Base-by-base conservation (phyloP, 2,797 vertebrate species). In the Tenualosa ilisha region DNA sequence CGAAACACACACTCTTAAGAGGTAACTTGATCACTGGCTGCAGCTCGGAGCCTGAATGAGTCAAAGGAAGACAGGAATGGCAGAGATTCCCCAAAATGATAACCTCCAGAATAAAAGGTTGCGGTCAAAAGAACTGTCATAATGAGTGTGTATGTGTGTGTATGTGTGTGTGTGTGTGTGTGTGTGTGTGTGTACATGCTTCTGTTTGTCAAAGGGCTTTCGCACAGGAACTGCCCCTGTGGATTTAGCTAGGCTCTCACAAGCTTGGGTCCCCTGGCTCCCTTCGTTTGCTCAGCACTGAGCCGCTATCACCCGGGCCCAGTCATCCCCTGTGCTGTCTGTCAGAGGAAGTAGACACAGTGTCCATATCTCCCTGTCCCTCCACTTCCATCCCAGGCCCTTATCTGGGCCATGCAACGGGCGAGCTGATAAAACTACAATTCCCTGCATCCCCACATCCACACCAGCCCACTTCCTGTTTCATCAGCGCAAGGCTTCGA, bases 401-500 rank as follows among this genome's bases (percentile, higher is more conserved):
- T 95, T 95, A 95, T 96, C 95, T 91, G 89, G 81, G 85, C 88
- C 24, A 50, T 56, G 90, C 91, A 91, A 92, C 91, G 26, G 68
- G 37, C 87, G 86, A 86, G 81, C 91, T 91, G 94, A 95, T 94
- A 97, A 95, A 93, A 96, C 96, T 95, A 96, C 95, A 94, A 96
- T 97, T 96, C 95, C 96, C 95, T 94, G 93, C 95, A 95, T 96
- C 95, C 94, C 93, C 95, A 92, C 94, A 95, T 96, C 95, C 94
- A 93, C 95, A 92, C 94, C 94, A 95, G 94, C 93, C 94, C 93
- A 95, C 96, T 97, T 97, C 97, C 97, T 98, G 96, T 96, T 95
- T 92, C 95, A 93, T 94, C 91, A 91, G 90, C 91, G 26, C 37
- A 43, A 22, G 6, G 68, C 37, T 37, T 75, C 31, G 6, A 75